Conservation (phyloP, 2,888 invertebrate species). For the Acheta domesticus region DNA sequence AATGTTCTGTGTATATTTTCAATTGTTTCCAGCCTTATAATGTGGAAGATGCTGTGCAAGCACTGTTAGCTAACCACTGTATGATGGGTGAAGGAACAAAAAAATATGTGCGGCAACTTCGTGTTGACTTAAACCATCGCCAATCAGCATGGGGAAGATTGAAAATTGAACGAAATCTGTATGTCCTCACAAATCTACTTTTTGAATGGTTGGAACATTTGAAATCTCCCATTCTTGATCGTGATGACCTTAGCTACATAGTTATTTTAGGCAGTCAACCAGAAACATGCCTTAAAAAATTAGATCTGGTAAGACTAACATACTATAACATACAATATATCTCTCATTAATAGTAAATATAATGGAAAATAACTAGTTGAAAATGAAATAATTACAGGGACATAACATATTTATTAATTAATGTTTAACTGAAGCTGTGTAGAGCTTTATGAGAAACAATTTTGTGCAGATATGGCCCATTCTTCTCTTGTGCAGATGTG, state of each 20-base stretch:
- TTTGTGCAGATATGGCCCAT: too few relatives aligned
- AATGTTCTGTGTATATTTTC: neutral
- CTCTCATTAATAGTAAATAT: neutral
- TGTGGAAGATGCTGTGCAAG: constrained; percentile 50
- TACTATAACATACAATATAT: neutral
- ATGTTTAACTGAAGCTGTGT: too few relatives aligned
- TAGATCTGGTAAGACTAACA: constrained; percentile 51
- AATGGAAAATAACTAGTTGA: too few relatives aligned
- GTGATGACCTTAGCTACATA: constrained; percentile 64
- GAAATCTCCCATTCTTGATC: constrained; percentile 62
- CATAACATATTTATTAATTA: too few relatives aligned
- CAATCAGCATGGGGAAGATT: constrained; percentile 63
- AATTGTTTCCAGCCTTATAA: constrained; percentile 31
- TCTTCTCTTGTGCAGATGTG: too few relatives aligned
- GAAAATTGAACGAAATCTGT: constrained; percentile 61
- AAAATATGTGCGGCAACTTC: constrained; percentile 45
- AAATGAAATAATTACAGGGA: too few relatives aligned
- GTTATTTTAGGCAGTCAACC: constrained; percentile 61
- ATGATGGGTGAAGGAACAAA: constrained; percentile 56
- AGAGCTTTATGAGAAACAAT: too few relatives aligned
- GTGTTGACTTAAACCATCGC: constrained; percentile 64
- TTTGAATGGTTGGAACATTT: constrained; percentile 76
- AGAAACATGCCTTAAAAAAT: constrained; percentile 58
- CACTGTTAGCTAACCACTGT: constrained; percentile 58
- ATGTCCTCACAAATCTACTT: constrained; percentile 61